Conservation (phyloP, 2,797 vertebrate species). For the Garrulus glandarius region DNA sequence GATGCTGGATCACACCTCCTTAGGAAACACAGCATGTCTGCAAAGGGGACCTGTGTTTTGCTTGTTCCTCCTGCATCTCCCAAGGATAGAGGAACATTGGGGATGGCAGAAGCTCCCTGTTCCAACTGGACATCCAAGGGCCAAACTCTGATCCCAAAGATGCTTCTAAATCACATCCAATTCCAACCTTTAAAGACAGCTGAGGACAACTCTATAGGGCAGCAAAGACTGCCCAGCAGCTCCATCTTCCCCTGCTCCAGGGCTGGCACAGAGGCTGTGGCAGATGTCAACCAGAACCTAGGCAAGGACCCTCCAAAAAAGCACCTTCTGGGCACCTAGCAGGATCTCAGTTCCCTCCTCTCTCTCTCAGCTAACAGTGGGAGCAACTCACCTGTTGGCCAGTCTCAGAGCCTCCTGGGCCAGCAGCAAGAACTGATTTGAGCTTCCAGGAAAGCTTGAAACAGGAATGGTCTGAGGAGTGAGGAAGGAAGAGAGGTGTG, state of each 20-base stretch:
- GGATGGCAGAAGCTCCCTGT: neutral
- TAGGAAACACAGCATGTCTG: rapidly evolving
- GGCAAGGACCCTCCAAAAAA: neutral
- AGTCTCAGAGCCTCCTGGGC: constrained; percentile 78
- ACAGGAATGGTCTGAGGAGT: constrained; percentile 56
- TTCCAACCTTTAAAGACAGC: neutral
- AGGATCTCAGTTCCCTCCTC: neutral
- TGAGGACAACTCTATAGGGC: neutral
- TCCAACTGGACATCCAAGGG: neutral
- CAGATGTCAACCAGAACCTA: neutral
- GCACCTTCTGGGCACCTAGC: neutral
- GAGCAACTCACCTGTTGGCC: constrained; percentile 74
- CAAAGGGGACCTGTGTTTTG: rapidly evolving
- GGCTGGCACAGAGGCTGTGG: neutral
- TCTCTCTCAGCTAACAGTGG: rapidly evolving
- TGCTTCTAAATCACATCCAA: neutral
- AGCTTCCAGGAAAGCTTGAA: constrained; percentile 31
- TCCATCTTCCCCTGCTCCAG: neutral
- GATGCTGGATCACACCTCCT: rapidly evolving
- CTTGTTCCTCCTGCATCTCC: neutral
- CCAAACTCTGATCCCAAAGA: neutral
- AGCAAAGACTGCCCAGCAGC: neutral
- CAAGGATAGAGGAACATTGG: neutral
- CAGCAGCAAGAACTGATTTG: constrained; percentile 71
- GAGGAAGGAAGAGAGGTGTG: neutral